Evolutionary conservation across 1,140 invertebrate genomes (phyloP).

Genomic region (Sesamia nonagrioides): DNA sequence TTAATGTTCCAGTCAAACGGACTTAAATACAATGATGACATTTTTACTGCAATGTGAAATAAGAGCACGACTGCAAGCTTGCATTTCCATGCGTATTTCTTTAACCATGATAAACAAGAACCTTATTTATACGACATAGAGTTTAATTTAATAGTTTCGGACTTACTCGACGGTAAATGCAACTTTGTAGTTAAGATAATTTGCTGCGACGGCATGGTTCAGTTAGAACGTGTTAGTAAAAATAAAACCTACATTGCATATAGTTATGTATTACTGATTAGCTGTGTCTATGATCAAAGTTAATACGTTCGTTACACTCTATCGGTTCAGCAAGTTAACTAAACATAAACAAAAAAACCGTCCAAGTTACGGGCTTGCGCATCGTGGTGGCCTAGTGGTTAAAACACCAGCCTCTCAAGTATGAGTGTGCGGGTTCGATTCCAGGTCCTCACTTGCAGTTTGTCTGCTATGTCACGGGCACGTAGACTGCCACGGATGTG

Average conservation of each 20-base stretch:
- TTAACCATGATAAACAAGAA: not conserved
- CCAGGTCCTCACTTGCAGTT: too few species aligned
- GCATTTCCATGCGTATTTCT: not conserved
- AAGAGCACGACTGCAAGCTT: not conserved
- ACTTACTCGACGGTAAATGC: not conserved
- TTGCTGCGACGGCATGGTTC: not conserved
- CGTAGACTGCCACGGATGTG: too few species aligned
- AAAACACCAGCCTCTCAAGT: too few species aligned
- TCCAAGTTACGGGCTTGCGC: too few species aligned
- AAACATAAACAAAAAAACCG: too few species aligned
- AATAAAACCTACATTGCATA: not conserved
- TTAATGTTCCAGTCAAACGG: not conserved
- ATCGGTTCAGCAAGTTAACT: too few species aligned
- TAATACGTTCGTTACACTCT: too few species aligned
- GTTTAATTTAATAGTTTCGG: not conserved
- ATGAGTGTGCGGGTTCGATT: too few species aligned
- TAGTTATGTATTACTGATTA: not conserved
- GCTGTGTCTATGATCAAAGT: not conserved
- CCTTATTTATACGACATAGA: not conserved
- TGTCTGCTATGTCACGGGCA: too few species aligned
- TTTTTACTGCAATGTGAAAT: not conserved
- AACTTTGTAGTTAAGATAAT: slow-evolving; percentile 4
- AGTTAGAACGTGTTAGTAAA: not conserved
- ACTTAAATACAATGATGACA: slow-evolving; percentile 8
- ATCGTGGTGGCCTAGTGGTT: too few species aligned